A percentile compares a stretch with the other conserved stretches of the same genome.
Evolutionary conservation across 2,113 vertebrate genomes (phyloP).

Genomic region (Vicugna pacos): DNA sequence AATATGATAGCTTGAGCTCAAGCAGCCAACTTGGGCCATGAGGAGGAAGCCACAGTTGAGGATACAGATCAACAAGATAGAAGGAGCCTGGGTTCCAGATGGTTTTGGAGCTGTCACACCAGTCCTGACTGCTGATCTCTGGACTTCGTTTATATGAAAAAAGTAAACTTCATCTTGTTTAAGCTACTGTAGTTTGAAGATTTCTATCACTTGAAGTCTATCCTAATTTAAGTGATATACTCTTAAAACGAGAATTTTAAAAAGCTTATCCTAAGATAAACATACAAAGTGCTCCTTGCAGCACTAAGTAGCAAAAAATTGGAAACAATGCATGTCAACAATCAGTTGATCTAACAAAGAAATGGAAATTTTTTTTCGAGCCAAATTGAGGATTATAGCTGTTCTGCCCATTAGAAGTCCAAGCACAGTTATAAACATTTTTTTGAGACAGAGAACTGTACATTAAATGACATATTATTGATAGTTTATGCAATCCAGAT

Average conservation of each 20-base stretch:
- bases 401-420: no score
- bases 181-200: not conserved
- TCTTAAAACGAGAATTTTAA: not conserved
- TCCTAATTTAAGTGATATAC: constrained; percentile 15
- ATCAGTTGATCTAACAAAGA: no score
- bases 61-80: not conserved
- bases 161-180: not conserved
- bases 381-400: no score
- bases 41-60: not conserved
- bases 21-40: not conserved
- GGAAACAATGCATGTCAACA: not conserved
- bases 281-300: not conserved
- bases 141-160: not conserved
- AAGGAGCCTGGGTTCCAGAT: not conserved
- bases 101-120: not conserved
- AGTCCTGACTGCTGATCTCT: not conserved
- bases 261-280: not conserved
- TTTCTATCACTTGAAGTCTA: not conserved
- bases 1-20: not conserved
- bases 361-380: no score
- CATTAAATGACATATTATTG: no score
- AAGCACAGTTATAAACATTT: no score
- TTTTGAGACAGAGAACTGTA: no score
- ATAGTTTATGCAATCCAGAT: no score
- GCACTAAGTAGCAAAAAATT: not conserved